Conservation (phyloP, 1,140 invertebrate species). For the Trichonephila clavipes region DNA sequence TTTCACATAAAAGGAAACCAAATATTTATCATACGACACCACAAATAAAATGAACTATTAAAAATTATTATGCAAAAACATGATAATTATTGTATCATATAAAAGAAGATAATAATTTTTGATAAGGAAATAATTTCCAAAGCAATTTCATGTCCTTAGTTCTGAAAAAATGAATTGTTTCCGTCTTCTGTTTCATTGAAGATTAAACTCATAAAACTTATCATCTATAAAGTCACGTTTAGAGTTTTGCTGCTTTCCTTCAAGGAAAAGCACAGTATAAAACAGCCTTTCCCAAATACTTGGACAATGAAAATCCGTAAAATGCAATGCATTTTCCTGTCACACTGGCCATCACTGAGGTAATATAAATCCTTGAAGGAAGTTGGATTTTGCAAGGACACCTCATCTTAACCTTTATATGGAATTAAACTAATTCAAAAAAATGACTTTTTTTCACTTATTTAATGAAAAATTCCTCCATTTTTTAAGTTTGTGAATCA, state of each 20-base stretch:
- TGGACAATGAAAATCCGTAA: slow-evolving; percentile 10
- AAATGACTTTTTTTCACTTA: background rate
- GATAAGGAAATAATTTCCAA: slow-evolving; percentile 2
- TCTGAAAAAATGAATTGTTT: background rate
- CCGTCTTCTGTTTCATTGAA: background rate
- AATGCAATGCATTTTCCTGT: slow-evolving; percentile 24
- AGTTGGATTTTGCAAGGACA: slow-evolving; percentile 16
- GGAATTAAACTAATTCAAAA: background rate
- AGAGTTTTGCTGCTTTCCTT: background rate
- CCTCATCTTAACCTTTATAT: background rate
- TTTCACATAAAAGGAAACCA: no score
- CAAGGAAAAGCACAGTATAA: slow-evolving; percentile 13
- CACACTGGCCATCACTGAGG: slow-evolving; percentile 13
- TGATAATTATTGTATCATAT: background rate
- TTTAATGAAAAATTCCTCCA: background rate
- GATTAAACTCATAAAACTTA: background rate
- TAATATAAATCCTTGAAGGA: slow-evolving; percentile 52
- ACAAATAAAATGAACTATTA: no score
- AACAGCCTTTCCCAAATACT: slow-evolving; percentile 22
- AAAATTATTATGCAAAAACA: no score
- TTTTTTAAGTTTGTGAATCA: background rate
- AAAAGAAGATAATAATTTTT: background rate
- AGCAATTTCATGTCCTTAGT: background rate
- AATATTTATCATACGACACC: no score
- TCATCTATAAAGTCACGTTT: slow-evolving; percentile 6